Percentiles rank a stretch among this genome's conserved stretches.
phyloP scores from a whole-genome alignment of 1,140 invertebrate species.

The Pogonognathellus flavescens region DNA sequence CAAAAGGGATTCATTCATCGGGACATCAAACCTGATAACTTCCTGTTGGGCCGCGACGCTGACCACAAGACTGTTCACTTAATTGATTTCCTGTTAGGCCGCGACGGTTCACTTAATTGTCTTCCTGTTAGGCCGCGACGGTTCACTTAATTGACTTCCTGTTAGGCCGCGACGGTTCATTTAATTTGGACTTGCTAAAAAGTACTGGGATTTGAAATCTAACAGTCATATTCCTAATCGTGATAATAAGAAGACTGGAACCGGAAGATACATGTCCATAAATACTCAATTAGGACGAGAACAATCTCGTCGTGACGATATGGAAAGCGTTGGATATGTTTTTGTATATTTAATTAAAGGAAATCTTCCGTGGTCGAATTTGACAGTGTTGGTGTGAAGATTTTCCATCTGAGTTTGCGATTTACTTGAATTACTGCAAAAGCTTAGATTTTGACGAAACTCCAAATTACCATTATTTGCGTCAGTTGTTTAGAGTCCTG shows the following conservation, averaged over 20 bases:
- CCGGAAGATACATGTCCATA: constrained; percentile 95
- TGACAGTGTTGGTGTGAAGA: not conserved
- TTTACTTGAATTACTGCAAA: not conserved
- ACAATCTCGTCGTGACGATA: constrained; percentile 90
- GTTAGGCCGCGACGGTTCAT: too few species aligned
- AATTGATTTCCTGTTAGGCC: too few species aligned
- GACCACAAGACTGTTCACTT: constrained; percentile 86
- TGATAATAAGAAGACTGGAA: constrained; percentile 97
- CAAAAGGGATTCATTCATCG: constrained; percentile 96
- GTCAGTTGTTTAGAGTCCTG: too few species aligned
- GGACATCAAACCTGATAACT: constrained; percentile 97
- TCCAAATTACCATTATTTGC: not conserved
- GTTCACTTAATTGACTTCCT: constrained; percentile 98
- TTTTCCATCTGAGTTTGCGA: not conserved
- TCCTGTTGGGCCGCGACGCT: constrained; percentile 95
- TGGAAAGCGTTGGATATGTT: constrained; percentile 96
- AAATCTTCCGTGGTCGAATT: constrained; percentile 86
- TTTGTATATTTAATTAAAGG: constrained; percentile 96
- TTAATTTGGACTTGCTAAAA: constrained; percentile 96
- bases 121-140: constrained; percentile 96
- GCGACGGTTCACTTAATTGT: too few species aligned
- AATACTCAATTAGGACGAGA: constrained; percentile 96
- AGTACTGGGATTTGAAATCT: constrained; percentile 88
- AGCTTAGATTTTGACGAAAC: not conserved
- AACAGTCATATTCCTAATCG: constrained; percentile 91